Conservation (phyloP, 1,140 invertebrate species). For the Caenorhabditis inopinata region DNA sequence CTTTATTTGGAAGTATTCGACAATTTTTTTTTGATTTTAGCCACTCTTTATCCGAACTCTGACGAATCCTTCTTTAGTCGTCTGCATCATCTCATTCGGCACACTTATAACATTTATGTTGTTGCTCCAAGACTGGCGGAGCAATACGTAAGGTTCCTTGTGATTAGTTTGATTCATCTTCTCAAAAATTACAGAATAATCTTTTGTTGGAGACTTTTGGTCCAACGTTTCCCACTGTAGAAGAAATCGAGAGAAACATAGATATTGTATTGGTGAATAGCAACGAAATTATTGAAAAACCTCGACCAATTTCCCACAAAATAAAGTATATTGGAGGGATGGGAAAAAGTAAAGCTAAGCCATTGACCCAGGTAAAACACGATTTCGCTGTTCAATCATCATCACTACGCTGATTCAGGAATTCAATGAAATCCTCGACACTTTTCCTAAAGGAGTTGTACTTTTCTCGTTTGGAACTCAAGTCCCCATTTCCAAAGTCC, state of each 20-base stretch:
- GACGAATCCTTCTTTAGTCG: not conserved
- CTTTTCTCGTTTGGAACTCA: constrained; percentile 43
- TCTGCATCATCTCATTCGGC: not conserved
- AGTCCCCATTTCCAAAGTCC: constrained; percentile 1
- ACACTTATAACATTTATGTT: constrained; percentile 5
- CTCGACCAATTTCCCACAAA: constrained; percentile 32
- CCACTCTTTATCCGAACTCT: not conserved
- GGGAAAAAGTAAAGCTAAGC: constrained; percentile 10
- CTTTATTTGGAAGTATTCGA: not conserved
- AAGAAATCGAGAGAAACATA: not conserved
- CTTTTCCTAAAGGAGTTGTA: constrained; percentile 19
- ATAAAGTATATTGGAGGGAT: constrained; percentile 47
- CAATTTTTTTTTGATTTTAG: not conserved
- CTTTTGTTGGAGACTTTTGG: not conserved
- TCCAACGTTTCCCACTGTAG: not conserved
- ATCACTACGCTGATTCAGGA: not conserved
- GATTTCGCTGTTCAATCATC: not conserved
- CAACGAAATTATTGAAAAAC: constrained; percentile 38
- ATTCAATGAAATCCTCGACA: constrained; percentile 33
- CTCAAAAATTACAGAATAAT: not conserved
- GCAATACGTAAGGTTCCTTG: not conserved
- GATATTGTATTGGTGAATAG: constrained; percentile 36
- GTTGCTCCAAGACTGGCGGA: not conserved
- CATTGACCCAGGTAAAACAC: not conserved
- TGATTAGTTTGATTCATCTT: not conserved